Evolutionary conservation across 1,140 invertebrate species (phyloP).

Genomic region (Nephila pilipes): DNA sequence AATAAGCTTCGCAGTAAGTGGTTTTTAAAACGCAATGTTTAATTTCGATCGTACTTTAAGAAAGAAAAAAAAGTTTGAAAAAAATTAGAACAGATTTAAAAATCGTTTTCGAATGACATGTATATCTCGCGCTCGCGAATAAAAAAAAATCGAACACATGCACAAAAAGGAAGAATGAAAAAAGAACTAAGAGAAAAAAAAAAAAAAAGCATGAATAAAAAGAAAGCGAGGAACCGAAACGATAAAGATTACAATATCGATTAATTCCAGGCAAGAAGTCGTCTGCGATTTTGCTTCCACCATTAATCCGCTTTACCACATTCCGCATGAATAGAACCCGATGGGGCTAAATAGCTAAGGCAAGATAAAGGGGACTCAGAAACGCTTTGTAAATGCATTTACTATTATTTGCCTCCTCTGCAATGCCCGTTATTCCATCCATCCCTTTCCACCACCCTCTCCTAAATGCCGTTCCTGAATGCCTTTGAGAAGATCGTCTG

Average conservation of each 20-base stretch:
- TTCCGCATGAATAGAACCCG: slow-evolving; percentile 15
- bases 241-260: slow-evolving; percentile 35
- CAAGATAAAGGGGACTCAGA: neutral
- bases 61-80: neutral
- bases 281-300: slow-evolving; percentile 16
- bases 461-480: slow-evolving; percentile 1
- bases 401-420: slow-evolving; percentile 2
- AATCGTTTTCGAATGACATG: slow-evolving; percentile 27
- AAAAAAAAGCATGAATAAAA: neutral
- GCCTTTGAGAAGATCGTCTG: slow-evolving; percentile 21
- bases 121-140: neutral
- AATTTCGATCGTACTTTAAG: slow-evolving; percentile 13
- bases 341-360: slow-evolving; percentile 2
- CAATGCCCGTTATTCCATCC: neutral
- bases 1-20: slow-evolving; percentile 15
- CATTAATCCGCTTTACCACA: slow-evolving; percentile 26
- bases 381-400: slow-evolving; percentile 3
- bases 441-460: neutral
- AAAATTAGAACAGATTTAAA: slow-evolving; percentile 15
- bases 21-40: slow-evolving; percentile 35
- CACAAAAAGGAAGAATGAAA: neutral
- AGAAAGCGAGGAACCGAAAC: neutral
- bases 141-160: neutral
- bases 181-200: neutral
- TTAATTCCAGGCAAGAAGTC: slow-evolving; percentile 30